Evolutionary conservation across 2,113 vertebrate genomes (phyloP).

Genomic region (Nibea albiflora): DNA sequence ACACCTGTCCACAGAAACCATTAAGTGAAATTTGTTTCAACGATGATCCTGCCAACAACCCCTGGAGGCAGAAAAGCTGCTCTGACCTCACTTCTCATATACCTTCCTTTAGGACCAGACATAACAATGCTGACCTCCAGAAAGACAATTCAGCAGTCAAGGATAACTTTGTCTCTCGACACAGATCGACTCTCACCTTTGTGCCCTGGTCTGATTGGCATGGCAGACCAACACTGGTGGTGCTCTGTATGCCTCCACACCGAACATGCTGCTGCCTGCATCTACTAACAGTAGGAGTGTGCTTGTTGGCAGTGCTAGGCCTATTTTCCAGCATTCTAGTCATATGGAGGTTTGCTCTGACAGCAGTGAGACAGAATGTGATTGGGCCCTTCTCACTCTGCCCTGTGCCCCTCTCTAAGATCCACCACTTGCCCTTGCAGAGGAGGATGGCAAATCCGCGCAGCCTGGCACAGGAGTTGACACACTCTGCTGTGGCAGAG

Average conservation of each 20-base stretch:
- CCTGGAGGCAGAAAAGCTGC: background rate
- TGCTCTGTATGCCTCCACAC: constrained; percentile 15
- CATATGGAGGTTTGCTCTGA: constrained; percentile 42
- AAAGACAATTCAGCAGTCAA: constrained; percentile 22
- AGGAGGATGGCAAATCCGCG: constrained; percentile 26
- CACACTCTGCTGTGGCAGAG: constrained; percentile 23
- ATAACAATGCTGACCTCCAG: background rate
- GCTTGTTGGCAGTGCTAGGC: constrained; percentile 47
- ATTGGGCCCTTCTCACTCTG: constrained; percentile 33
- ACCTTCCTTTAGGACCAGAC: constrained; percentile 1
- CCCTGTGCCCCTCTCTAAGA: constrained; percentile 34
- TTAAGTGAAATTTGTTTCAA: background rate
- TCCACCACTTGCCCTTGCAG: constrained; percentile 36
- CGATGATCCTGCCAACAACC: background rate
- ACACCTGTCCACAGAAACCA: background rate
- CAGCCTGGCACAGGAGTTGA: constrained; percentile 19
- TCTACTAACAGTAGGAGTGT: constrained; percentile 32
- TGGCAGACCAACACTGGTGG: constrained; percentile 17
- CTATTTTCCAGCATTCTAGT: constrained; percentile 42
- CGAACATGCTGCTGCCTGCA: constrained; percentile 19
- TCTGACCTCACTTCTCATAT: background rate
- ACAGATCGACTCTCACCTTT: constrained; percentile 1
- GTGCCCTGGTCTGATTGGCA: constrained; percentile 32
- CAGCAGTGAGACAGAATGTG: constrained; percentile 44
- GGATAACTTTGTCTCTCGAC: background rate